These are phyloP conservation scores for Mesocricetus auratus DNA, from an alignment of 2,113 vertebrate genomes.

Conservation along the genomic window DNA sequence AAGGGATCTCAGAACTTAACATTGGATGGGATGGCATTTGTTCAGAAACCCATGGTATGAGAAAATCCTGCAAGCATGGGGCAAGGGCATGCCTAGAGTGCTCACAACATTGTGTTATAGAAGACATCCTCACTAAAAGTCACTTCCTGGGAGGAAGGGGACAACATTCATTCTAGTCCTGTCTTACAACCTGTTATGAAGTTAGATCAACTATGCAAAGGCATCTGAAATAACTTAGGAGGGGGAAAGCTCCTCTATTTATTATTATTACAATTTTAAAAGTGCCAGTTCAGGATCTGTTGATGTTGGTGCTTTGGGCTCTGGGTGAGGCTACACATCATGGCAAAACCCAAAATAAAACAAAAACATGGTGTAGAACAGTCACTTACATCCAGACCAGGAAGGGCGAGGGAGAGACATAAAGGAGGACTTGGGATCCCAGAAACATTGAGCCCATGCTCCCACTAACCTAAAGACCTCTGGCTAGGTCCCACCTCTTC, in stretches of 20 bases:
- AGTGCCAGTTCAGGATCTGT: background rate
- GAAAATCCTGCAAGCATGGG: background rate
- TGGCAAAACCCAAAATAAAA: background rate
- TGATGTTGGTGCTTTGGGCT: background rate
- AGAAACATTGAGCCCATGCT: no score
- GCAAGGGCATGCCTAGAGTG: constrained; percentile 63
- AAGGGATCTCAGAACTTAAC: constrained; percentile 72
- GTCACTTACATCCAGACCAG: background rate
- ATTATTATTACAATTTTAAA: background rate
- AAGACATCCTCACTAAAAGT: background rate
- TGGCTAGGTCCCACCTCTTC: background rate
- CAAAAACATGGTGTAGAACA: background rate
- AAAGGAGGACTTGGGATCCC: background rate
- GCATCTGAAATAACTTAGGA: background rate
- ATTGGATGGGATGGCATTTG: constrained; percentile 65
- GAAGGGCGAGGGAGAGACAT: background rate
- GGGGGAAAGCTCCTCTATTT: background rate
- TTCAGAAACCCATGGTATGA: constrained; percentile 41
- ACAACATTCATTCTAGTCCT: background rate
- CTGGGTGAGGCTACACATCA: background rate
- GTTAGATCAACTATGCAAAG: background rate
- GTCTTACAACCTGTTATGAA: background rate
- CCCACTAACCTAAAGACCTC: background rate
- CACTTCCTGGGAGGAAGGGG: background rate
- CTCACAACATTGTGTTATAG: background rate